Evolutionary conservation across 2,113 vertebrate species (phyloP).

Genomic region (Epinephelus lanceolatus): DNA sequence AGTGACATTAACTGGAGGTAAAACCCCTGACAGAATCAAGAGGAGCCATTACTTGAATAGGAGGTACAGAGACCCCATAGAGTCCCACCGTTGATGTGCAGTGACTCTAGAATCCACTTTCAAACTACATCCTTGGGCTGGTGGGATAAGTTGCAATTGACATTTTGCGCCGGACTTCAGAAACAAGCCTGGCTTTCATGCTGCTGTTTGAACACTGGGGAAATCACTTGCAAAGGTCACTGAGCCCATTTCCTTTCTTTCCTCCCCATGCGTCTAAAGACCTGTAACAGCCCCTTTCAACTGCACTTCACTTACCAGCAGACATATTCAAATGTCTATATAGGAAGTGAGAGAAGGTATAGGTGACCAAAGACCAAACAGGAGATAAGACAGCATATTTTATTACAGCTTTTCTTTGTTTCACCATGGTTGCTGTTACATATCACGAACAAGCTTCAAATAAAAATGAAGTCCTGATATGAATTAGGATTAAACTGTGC

Average conservation of each 20-base stretch:
- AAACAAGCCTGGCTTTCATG: constrained; percentile 89
- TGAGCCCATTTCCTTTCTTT: constrained; percentile 87
- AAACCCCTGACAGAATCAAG: constrained; percentile 15
- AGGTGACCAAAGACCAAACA: constrained; percentile 36
- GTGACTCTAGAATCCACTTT: constrained; percentile 85
- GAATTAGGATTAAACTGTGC: neutral
- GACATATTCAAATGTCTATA: constrained; percentile 73
- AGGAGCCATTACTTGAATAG: constrained; percentile 42
- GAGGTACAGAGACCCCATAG: constrained; percentile 67
- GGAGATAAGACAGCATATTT: constrained; percentile 43
- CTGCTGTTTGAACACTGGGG: constrained; percentile 87
- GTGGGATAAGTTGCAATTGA: constrained; percentile 88
- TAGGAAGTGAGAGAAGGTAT: constrained; percentile 61
- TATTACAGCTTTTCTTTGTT: constrained; percentile 47
- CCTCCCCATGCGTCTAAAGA: constrained; percentile 78
- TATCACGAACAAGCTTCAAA: neutral
- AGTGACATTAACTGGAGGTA: constrained; percentile 19
- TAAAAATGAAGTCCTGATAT: neutral
- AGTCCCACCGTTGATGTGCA: constrained; percentile 76
- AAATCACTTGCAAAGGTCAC: constrained; percentile 88
- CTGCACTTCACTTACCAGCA: constrained; percentile 75
- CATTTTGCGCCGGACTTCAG: constrained; percentile 86
- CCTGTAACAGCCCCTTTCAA: constrained; percentile 79
- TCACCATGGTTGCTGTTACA: neutral
- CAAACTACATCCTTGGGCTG: constrained; percentile 82